Evolutionary conservation across 2,113 vertebrate genomes (phyloP).

Genomic region (Tichodroma muraria): DNA sequence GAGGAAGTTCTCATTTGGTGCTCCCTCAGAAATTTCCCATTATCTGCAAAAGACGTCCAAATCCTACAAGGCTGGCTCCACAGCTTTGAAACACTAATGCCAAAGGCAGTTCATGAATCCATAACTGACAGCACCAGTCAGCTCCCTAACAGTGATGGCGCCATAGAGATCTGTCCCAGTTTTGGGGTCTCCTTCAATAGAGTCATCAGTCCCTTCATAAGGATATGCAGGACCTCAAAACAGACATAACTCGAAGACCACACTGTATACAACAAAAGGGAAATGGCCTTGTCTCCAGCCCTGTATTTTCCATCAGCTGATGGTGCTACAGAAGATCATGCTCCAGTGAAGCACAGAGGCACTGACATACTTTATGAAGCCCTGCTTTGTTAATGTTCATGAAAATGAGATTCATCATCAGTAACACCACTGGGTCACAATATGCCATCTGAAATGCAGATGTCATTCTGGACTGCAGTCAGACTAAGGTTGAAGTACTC

Average conservation of each 20-base stretch:
- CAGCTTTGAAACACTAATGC: background rate
- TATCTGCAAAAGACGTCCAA: background rate
- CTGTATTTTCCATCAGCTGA: background rate
- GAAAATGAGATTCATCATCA: background rate
- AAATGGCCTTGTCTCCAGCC: background rate
- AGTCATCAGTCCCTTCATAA: background rate
- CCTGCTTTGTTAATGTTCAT: background rate
- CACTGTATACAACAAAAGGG: background rate
- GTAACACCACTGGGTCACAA: background rate
- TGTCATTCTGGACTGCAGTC: background rate
- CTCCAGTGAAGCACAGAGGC: conserved; percentile 9
- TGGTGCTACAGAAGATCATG: background rate
- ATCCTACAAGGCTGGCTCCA: background rate
- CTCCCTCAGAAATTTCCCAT: background rate
- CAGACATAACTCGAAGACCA: background rate
- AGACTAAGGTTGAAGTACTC: background rate
- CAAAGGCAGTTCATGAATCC: background rate
- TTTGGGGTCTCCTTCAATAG: background rate
- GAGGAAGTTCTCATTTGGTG: background rate
- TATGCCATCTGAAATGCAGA: background rate
- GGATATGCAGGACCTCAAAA: background rate
- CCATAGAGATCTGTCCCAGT: background rate
- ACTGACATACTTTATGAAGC: background rate
- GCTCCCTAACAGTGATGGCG: background rate
- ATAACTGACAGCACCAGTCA: background rate